phyloP scores from a whole-genome alignment of 2,888 invertebrate genomes.

The Oasisia sp. region DNA sequence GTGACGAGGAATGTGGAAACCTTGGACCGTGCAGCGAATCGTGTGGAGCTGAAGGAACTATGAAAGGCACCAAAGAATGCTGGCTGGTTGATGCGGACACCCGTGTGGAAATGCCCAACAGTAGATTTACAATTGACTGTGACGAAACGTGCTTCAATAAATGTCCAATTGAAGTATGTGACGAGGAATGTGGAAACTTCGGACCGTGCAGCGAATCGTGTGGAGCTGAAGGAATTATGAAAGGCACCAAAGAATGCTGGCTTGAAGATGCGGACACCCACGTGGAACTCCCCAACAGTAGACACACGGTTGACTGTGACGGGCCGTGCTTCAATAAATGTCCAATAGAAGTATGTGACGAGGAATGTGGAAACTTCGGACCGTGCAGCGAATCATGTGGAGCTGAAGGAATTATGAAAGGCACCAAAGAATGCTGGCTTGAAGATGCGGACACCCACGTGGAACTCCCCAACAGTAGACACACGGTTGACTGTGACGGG shows the following conservation, averaged over 20 bases:
- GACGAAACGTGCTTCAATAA: neutral
- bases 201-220: neutral
- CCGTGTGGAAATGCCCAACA: neutral
- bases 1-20: no score
- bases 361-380: neutral
- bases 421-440: neutral
- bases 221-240: neutral
- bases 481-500: neutral
- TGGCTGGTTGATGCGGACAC: no score
- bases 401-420: neutral
- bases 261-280: neutral
- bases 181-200: neutral
- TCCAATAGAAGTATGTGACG: neutral
- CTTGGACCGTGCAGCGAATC: no score
- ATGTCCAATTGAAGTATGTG: neutral
- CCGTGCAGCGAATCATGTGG: neutral
- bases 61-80: no score
- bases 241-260: neutral
- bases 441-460: neutral
- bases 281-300: neutral
- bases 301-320: neutral
- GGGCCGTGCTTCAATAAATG: neutral
- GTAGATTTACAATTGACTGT: neutral
- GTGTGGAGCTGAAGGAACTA: no score
- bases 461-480: neutral